A percentile compares a stretch with the other conserved stretches of the same genome.
Evolutionary conservation across 2,888 invertebrate genomes (phyloP).

Genomic region (Baccha elongata): DNA sequence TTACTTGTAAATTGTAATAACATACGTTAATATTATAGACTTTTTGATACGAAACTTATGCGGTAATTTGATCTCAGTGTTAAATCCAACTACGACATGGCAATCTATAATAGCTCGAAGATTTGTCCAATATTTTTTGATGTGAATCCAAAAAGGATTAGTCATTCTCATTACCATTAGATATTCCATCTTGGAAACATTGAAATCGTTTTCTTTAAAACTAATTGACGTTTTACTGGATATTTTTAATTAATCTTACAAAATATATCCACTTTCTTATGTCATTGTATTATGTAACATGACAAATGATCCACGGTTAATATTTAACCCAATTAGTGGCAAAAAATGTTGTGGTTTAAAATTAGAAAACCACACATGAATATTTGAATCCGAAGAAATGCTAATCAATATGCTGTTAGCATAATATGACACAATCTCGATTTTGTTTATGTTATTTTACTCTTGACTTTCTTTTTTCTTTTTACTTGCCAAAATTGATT

Average conservation of each 20-base stretch:
- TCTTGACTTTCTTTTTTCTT: conserved; percentile 21
- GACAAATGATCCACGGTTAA: background rate
- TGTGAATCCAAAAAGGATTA: too few species aligned
- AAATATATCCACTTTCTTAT: conserved; percentile 2
- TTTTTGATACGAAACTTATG: too few species aligned
- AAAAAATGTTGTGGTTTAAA: background rate
- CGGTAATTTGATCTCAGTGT: too few species aligned
- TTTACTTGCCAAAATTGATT: background rate
- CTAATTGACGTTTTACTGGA: background rate
- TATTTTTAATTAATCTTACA: background rate
- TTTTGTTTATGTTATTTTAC: conserved; percentile 7
- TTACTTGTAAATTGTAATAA: too few species aligned
- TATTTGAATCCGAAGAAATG: background rate
- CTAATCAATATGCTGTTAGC: conserved; percentile 3
- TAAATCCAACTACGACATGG: too few species aligned
- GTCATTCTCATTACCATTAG: too few species aligned
- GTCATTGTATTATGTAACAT: background rate
- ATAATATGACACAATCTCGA: conserved; percentile 1
- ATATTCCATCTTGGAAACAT: too few species aligned
- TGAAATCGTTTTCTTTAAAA: too few species aligned
- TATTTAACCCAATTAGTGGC: conserved; percentile 12
- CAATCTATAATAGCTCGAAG: too few species aligned
- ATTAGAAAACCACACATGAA: conserved; percentile 22
- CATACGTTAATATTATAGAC: too few species aligned
- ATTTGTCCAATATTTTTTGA: too few species aligned